Base-by-base conservation (phyloP, 2,888 invertebrate species). In the Lathronympha strigana region DNA sequence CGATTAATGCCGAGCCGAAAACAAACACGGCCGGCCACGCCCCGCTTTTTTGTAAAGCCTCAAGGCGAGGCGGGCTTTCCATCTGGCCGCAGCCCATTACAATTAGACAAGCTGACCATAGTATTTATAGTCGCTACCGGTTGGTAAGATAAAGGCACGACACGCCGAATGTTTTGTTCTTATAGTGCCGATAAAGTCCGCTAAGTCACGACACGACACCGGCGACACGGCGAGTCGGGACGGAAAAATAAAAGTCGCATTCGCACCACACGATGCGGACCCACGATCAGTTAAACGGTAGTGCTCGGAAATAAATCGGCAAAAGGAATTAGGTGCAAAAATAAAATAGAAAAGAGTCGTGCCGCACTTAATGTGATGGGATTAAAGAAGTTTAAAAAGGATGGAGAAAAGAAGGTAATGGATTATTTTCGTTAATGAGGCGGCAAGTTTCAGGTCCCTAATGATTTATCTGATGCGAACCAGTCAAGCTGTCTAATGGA, bases 1-100 rank as follows among this genome's bases (percentile, higher is more conserved):
- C 84, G 81, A 85, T 88, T 88, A 86, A 86, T 86, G 82, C 82
- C 72, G 78, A 82, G 73, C 79, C 81, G 78, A 88, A 91, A 91
- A 90, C 90, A 91, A 92, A 92, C 88, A 90, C 77, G 76, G 75
- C 76, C 70, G 69, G 76, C 72, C 79, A 78, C 68, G 67, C 68
- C 68, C 64, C 82, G 79, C 75, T 78, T 80, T 80, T 79, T 76
- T 76, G 76, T 75, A 70, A 78, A 77, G 74, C 82, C 82, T 77
- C 73, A 75, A 76, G 83, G 79, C 81, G 73, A 78, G 78, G 73
- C 69, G 72, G 72, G 74, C 74, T 76, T 81, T 82, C 76, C 81
- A 81, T 76, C 77, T 81, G 78, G 77, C 73, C 75, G 74, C 76
- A 76, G 72, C 76, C 80, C 76, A 81, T 80, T 76, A 80, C 78